These are phyloP conservation scores for Coregonus clupeaformis DNA, from an alignment of 2,113 vertebrate genomes.

Conservation along the genomic window DNA sequence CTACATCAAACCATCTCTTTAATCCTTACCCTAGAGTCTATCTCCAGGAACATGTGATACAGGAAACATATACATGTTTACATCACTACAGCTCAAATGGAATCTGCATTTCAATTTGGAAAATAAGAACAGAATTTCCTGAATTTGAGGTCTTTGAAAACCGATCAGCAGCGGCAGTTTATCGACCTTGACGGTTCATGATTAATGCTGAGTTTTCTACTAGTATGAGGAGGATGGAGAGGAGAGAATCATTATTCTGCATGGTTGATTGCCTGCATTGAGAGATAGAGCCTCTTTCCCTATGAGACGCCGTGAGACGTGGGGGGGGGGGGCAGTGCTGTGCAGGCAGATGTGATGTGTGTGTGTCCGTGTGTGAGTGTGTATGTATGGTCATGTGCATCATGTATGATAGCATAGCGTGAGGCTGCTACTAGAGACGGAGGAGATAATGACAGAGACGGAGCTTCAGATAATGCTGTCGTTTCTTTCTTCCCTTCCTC, in stretches of 20 bases:
- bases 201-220: slow-evolving; percentile 55
- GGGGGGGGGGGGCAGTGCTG: slow-evolving; percentile 56
- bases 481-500: slow-evolving; percentile 81
- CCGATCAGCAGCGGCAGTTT: slow-evolving; percentile 20
- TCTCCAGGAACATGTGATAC: no score
- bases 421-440: background rate
- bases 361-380: background rate
- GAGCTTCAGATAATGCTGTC: slow-evolving; percentile 39
- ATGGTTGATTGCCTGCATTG: slow-evolving; percentile 62
- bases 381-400: background rate
- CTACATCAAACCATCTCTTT: background rate
- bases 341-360: slow-evolving; percentile 21
- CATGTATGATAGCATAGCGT: slow-evolving; percentile 25
- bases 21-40: slow-evolving; percentile 17
- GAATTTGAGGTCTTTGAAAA: no score
- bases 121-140: slow-evolving; percentile 7
- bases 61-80: no score
- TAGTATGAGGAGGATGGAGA: slow-evolving; percentile 41
- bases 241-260: slow-evolving; percentile 63
- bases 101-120: no score
- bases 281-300: slow-evolving; percentile 66
- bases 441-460: slow-evolving; percentile 27
- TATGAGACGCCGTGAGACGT: slow-evolving; percentile 72
- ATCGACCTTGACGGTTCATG: slow-evolving; percentile 63
- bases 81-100: no score